A percentile compares a stretch with the other conserved stretches of the same genome.
These are phyloP conservation scores for Procambarus clarkii DNA, from an alignment of 1,140 invertebrate species.

Conservation along the genomic window DNA sequence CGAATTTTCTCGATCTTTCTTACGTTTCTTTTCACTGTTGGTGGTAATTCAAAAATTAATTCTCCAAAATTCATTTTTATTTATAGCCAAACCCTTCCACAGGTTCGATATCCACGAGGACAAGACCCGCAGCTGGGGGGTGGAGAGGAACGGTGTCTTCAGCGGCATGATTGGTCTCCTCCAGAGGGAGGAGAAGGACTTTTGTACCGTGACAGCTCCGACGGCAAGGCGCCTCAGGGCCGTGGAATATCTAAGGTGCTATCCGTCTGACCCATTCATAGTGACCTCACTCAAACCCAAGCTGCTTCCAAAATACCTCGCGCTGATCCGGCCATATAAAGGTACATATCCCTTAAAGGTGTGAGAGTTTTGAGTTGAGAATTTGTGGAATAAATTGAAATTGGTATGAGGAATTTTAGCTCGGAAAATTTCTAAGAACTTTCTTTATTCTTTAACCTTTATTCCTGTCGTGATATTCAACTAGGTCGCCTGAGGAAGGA, in stretches of 20 bases:
- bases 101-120: constrained; percentile 21
- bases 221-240: constrained; percentile 11
- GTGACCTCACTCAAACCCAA: constrained; percentile 16
- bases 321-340: constrained; percentile 6
- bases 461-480: too few relatives aligned
- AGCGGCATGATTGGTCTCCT: constrained; percentile 17
- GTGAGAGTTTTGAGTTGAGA: too few relatives aligned
- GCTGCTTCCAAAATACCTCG: not conserved
- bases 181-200: constrained; percentile 15
- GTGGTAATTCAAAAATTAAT: too few relatives aligned
- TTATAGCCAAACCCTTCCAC: not conserved
- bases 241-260: not conserved
- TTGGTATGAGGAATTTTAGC: too few relatives aligned
- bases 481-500: too few relatives aligned
- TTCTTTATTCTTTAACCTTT: too few relatives aligned
- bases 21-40: too few relatives aligned
- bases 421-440: too few relatives aligned
- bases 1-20: too few relatives aligned
- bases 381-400: too few relatives aligned
- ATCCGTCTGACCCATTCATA: constrained; percentile 18
- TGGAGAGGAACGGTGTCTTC: not conserved
- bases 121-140: not conserved
- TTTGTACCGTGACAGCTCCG: constrained; percentile 19
- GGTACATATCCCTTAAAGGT: not conserved
- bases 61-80: too few relatives aligned